A percentile compares a stretch with the other conserved stretches of the same genome.
phyloP scores from a whole-genome alignment of 2,797 vertebrate species.

The Pangasius mekongensis region DNA sequence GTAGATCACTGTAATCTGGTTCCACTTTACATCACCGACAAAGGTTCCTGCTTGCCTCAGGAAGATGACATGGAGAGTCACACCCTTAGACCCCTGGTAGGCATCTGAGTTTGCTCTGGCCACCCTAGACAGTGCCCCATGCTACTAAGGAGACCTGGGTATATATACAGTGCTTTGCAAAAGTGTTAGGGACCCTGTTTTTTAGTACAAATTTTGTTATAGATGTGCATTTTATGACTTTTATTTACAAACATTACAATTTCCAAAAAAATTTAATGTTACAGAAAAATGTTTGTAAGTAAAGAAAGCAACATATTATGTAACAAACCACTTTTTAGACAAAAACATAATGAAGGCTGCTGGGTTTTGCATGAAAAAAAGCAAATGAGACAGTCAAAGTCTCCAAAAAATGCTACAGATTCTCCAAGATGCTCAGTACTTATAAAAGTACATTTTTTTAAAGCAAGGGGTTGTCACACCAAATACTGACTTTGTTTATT shows the following conservation, averaged over 20 bases:
- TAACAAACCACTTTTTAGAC: background rate
- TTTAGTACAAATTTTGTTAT: background rate
- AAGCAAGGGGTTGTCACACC: too few species aligned
- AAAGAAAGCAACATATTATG: background rate
- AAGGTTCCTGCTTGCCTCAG: background rate
- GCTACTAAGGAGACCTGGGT: background rate
- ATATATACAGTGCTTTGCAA: background rate
- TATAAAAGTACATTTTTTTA: background rate
- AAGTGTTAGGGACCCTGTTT: background rate
- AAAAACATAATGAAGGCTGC: background rate
- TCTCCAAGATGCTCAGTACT: background rate
- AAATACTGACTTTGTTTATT: background rate
- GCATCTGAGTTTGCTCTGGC: background rate
- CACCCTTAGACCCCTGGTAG: background rate
- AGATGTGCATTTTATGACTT: background rate
- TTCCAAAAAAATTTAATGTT: background rate
- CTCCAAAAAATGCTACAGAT: background rate
- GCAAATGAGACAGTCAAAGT: background rate
- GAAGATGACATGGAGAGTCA: background rate
- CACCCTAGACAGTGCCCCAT: background rate
- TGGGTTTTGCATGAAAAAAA: background rate
- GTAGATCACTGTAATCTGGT: background rate
- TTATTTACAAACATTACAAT: background rate
- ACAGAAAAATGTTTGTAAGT: background rate
- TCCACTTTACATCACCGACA: background rate